phyloP scores from a whole-genome alignment of 1,140 invertebrate genomes.

The Elysia chlorotica region DNA sequence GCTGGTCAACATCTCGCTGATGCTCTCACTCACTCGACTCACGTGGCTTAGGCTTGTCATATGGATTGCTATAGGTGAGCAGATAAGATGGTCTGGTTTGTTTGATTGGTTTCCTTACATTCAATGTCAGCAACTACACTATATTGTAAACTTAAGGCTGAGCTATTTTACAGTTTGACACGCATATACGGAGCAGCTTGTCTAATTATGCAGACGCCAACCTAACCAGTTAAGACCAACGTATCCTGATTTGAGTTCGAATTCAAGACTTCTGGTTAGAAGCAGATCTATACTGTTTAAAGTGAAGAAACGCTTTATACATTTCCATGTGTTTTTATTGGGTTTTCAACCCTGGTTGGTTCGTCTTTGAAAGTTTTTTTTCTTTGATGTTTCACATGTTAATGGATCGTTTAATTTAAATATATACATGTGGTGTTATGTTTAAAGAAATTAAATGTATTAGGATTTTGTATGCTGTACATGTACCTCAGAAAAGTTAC shows the following conservation, averaged over 20 bases:
- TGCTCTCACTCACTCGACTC: slow-evolving; percentile 80
- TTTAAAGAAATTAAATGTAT: neutral
- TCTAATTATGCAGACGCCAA: too few relatives aligned
- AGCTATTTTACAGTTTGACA: too few relatives aligned
- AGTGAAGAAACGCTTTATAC: neutral
- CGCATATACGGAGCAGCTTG: too few relatives aligned
- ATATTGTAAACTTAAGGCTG: too few relatives aligned
- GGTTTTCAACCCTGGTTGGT: neutral
- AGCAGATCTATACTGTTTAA: neutral
- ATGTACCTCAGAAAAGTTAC: neutral
- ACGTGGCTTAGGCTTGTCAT: slow-evolving; percentile 86
- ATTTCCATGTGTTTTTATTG: neutral
- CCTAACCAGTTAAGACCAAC: too few relatives aligned
- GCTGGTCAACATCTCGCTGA: slow-evolving; percentile 84
- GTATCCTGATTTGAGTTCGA: neutral
- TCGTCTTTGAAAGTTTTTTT: neutral
- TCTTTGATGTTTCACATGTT: too few relatives aligned
- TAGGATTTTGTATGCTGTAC: neutral
- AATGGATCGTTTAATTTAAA: neutral
- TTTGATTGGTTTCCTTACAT: too few relatives aligned
- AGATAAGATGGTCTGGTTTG: too few relatives aligned
- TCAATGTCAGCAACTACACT: too few relatives aligned
- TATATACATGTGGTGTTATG: neutral
- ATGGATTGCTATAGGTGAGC: slow-evolving; percentile 76
- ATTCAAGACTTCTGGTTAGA: neutral